These are phyloP conservation scores for Spinus pinus DNA, from an alignment of 2,797 vertebrate genomes.

Conservation along the genomic window DNA sequence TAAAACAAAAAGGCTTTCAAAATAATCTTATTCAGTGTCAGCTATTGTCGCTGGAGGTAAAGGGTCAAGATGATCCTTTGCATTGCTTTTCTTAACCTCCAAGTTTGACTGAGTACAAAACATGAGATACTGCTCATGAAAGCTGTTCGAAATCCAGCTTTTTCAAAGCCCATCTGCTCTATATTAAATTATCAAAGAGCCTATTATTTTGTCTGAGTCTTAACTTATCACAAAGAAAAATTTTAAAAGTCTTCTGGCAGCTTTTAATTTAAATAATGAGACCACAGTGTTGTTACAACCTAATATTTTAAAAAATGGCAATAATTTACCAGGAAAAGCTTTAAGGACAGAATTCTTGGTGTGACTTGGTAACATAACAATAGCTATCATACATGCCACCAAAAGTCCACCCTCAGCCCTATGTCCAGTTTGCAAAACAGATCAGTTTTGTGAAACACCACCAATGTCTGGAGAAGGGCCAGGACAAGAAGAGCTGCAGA, in stretches of 20 bases:
- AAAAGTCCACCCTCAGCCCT: background rate
- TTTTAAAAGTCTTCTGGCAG: background rate
- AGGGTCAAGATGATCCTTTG: background rate
- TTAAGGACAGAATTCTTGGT: background rate
- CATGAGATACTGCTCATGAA: background rate
- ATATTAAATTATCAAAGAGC: background rate
- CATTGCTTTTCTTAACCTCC: background rate
- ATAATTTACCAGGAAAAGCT: background rate
- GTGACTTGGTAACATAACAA: background rate
- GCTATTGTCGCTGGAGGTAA: background rate
- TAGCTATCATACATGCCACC: rapidly evolving
- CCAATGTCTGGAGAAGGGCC: background rate
- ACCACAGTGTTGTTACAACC: background rate
- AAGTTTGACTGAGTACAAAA: background rate
- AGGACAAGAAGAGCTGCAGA: background rate
- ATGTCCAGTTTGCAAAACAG: background rate
- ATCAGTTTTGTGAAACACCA: background rate
- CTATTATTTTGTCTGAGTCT: background rate
- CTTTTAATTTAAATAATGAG: background rate
- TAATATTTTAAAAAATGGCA: background rate
- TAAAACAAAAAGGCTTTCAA: background rate
- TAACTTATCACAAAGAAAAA: background rate
- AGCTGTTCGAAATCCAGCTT: background rate
- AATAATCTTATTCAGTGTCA: background rate
- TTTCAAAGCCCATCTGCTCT: background rate